These are phyloP conservation scores for Burhinus bistriatus DNA, from an alignment of 2,113 vertebrate species.

Conservation along the genomic window DNA sequence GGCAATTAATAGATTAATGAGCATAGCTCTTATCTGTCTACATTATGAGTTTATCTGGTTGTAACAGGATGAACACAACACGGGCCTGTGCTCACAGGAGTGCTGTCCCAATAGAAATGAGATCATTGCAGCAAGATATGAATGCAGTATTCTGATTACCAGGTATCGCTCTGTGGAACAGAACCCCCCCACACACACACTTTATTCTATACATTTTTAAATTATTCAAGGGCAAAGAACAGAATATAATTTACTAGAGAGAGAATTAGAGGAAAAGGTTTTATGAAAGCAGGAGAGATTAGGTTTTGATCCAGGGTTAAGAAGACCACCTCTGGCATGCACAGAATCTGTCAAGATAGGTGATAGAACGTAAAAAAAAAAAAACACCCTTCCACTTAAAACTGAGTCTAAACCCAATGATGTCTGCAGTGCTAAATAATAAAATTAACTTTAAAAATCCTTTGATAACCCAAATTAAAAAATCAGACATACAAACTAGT, in stretches of 20 bases:
- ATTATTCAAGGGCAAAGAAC: constrained; percentile 66
- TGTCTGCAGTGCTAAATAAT: not conserved
- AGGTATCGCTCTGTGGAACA: constrained; percentile 51
- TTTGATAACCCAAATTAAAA: not conserved
- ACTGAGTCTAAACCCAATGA: not conserved
- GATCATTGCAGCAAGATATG: constrained; percentile 64
- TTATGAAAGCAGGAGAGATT: constrained; percentile 40
- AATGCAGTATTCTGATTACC: constrained; percentile 60
- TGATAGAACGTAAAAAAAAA: not conserved
- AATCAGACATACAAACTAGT: not conserved
- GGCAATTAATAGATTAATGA: constrained; percentile 74
- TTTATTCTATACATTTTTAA: constrained; percentile 53
- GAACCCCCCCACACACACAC: not conserved
- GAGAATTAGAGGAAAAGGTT: constrained; percentile 41
- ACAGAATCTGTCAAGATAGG: not conserved
- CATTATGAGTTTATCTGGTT: constrained; percentile 72
- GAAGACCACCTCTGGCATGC: not conserved
- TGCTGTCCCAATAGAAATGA: constrained; percentile 63
- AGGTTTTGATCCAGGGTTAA: constrained; percentile 62
- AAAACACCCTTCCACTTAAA: constrained; percentile 3
- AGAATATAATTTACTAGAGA: constrained; percentile 55
- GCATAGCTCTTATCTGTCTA: constrained; percentile 64
- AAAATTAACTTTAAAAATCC: not conserved
- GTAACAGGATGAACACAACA: constrained; percentile 66
- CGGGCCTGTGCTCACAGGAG: constrained; percentile 35